Evolutionary conservation across 2,888 invertebrate species (phyloP), one percentile per base, ranked within the genome.

Genomic region (Amitus sp.): DNA sequence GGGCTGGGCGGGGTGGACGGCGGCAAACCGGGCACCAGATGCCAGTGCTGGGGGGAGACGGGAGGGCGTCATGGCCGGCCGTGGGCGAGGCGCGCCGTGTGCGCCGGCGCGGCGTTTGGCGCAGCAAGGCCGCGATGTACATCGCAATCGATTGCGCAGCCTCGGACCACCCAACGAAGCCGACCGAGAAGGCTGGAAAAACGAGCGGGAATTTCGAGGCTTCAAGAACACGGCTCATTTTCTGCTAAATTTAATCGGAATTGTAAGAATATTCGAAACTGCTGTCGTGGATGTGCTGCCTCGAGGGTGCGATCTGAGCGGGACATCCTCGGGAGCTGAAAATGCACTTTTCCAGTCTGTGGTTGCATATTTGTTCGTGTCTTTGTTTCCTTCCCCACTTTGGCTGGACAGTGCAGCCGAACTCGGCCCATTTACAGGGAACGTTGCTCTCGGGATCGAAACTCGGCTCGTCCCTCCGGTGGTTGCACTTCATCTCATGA

Each of bases 91-190:
- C n/a, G n/a, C n/a, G n/a, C n/a, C n/a, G n/a, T n/a, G n/a, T n/a
- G n/a, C n/a, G n/a, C n/a, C n/a, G n/a, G n/a, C n/a, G n/a, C n/a
- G n/a, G n/a, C n/a, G n/a, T n/a, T n/a, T n/a, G n/a, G n/a, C n/a
- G n/a, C n/a, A n/a, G n/a, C n/a, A n/a, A n/a, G n/a, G n/a, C 56
- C 73, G 77, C 78, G 78, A 80, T 80, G 80, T 80, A 80, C n/a
- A n/a, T 79, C 79, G 78, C 75, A 78, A 79, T 80, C 79, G 80
- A 80, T 80, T 77, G 70, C 71, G 67, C 68, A 66, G 73, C 72
- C 69, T 72, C 72, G 73, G 76, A 74, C 77, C 62, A 71, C 71
- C 68, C 66, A 55, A 65, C 67, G 63, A 59, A 65, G 54, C 56
- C 20, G 52, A 10, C 30, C 18, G 20, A 47, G 62, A 56, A 52